Base-by-base conservation (phyloP, 2,113 vertebrate genomes). In the Pelodiscus sinensis region DNA sequence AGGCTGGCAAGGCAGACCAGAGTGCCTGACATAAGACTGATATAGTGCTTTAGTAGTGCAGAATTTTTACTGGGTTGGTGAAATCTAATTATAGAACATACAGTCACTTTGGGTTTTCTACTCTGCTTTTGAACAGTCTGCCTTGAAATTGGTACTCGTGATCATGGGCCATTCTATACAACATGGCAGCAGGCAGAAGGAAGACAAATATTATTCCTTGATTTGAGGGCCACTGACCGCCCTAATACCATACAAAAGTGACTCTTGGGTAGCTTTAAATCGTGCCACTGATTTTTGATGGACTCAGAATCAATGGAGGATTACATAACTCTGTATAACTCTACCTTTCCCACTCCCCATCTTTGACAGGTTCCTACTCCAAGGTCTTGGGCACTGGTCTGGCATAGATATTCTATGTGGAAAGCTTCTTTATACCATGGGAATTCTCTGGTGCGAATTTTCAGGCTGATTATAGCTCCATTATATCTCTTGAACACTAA, bases 351-450 rank as follows among this genome's bases (percentile, higher is more conserved):
- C 44, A 9, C 51, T 44, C 6, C 21, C 16, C 29, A 3, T 8
- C n/a, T 58, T 78, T 57, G 25, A 8, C 15, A 21, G 0, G 6
- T 3, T 55, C 60, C 78, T 9, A 0, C 25, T 15, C 68, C 65
- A 16, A 80, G 87, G 3, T 38, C 52, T 8, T 9, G 50, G 10
- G 2, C n/a, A 27, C 62, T 3, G 16, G 52, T 10, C 54, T 79
- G 58, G 38, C 29, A 87, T 62, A 84, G 21, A 24, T 73, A 2
- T 14, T 90, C 44, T 62, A 9, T 35, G n/a, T 9, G 6, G 10
- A 29, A 6, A 16, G 22, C 4, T 38, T 29, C 2, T 10, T 44
- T 13, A 4, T 9, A n/a, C 1, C 0, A 0, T 54, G 19, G 60
- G 57, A 90, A 58, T 3, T 57, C 24, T 15, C 24, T 50, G 38